These are phyloP conservation scores for Camelus bactrianus DNA, from an alignment of 2,113 vertebrate species.

Conservation along the genomic window DNA sequence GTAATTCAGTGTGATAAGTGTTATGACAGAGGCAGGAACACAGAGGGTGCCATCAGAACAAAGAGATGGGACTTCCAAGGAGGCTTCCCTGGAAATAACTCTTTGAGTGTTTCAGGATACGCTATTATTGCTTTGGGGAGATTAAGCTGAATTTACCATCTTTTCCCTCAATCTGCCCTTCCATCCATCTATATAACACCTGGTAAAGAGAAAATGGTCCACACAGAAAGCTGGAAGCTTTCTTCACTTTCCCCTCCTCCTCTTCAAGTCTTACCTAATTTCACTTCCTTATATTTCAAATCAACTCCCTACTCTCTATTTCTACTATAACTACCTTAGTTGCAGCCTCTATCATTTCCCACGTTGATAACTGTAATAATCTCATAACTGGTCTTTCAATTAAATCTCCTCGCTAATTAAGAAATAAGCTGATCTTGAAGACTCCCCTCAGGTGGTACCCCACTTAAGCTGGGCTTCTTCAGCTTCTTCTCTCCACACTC, in stretches of 20 bases:
- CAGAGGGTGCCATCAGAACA: neutral
- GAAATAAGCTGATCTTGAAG: conserved; percentile 29
- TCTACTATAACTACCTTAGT: neutral
- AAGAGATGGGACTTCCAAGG: neutral
- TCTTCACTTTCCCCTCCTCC: neutral
- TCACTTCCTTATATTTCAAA: neutral
- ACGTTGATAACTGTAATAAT: neutral
- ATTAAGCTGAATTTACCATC: neutral
- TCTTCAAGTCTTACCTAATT: conserved; percentile 16
- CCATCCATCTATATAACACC: neutral
- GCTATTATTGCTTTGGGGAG: neutral
- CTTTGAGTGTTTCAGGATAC: neutral
- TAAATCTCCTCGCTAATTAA: conserved; percentile 41
- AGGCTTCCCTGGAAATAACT: neutral
- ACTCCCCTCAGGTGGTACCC: neutral
- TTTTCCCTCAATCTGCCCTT: neutral
- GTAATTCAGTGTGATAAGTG: neutral
- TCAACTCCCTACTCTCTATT: neutral
- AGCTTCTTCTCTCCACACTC: neutral
- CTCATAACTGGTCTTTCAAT: neutral
- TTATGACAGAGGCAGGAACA: neutral
- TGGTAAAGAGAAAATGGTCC: neutral
- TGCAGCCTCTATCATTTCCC: neutral
- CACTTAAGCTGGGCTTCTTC: neutral
- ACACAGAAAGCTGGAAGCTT: neutral